Evolutionary conservation across 2,888 invertebrate genomes (phyloP).

Genomic region (Hydroisotoma schaefferi): DNA sequence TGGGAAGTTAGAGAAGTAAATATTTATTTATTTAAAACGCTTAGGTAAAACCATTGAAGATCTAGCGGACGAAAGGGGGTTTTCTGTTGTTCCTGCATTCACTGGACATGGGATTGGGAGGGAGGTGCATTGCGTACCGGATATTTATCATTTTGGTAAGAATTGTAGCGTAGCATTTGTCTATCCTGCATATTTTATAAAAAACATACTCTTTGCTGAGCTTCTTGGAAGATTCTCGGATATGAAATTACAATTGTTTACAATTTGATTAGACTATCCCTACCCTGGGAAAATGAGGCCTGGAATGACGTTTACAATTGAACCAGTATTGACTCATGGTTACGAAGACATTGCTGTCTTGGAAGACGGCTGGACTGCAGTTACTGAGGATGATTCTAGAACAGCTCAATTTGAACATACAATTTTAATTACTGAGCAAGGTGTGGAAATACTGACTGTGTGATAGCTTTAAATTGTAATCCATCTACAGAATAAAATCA

Average conservation of each 20-base stretch:
- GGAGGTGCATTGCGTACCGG: conserved; percentile 89
- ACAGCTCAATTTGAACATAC: conserved; percentile 92
- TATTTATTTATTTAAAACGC: no score
- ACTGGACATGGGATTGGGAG: conserved; percentile 89
- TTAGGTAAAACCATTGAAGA: conserved; percentile 63
- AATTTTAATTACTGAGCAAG: conserved; percentile 72
- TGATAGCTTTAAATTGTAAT: no score
- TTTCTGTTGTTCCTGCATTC: conserved; percentile 72
- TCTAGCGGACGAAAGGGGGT: conserved; percentile 62
- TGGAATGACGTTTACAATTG: conserved; percentile 95
- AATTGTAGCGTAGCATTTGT: no score
- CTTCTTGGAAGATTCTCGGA: no score
- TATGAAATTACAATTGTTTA: no score
- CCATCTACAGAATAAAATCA: no score
- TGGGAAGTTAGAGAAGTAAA: no score
- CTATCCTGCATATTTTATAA: not conserved
- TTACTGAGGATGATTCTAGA: conserved; percentile 74
- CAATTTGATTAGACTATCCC: conserved; percentile 35
- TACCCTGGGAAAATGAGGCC: conserved; percentile 61
- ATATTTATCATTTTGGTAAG: conserved; percentile 78
- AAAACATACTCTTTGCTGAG: not conserved
- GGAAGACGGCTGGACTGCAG: conserved; percentile 89
- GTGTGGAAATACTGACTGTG: conserved; percentile 80
- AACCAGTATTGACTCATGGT: conserved; percentile 81
- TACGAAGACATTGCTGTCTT: conserved; percentile 63